These are phyloP conservation scores for Bufo bufo DNA, from an alignment of 2,113 vertebrate species.

Conservation along the genomic window DNA sequence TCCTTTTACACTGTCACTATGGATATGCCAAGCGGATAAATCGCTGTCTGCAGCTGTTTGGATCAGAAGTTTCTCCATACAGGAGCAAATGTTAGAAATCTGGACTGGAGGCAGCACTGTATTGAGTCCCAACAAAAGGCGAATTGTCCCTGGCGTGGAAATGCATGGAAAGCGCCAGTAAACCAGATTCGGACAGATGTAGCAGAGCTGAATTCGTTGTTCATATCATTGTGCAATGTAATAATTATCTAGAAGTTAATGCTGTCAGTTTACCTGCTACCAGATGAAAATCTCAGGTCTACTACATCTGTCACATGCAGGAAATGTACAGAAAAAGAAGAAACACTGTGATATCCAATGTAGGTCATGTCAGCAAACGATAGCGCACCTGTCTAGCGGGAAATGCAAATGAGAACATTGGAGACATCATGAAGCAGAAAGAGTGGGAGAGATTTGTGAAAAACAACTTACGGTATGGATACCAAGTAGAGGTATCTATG, in stretches of 20 bases:
- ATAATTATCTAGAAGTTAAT: neutral
- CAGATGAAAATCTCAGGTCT: neutral
- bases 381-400: neutral
- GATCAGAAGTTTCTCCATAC: constrained; percentile 9
- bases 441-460: no score
- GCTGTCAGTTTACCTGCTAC: neutral
- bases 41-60: constrained; percentile 33
- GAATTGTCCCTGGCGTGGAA: neutral
- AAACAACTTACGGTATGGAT: no score
- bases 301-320: neutral
- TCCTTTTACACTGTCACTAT: neutral
- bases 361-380: neutral
- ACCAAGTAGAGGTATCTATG: no score
- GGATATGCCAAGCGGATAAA: neutral
- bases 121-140: neutral
- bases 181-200: neutral
- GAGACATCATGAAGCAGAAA: no score
- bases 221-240: neutral
- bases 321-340: neutral
- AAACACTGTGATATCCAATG: neutral
- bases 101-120: neutral
- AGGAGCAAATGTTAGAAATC: neutral
- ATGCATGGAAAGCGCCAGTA: neutral
- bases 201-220: neutral
- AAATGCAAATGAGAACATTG: neutral